These are phyloP conservation scores for Mythimna albipuncta DNA, from an alignment of 2,888 invertebrate genomes.

Conservation along the genomic window DNA sequence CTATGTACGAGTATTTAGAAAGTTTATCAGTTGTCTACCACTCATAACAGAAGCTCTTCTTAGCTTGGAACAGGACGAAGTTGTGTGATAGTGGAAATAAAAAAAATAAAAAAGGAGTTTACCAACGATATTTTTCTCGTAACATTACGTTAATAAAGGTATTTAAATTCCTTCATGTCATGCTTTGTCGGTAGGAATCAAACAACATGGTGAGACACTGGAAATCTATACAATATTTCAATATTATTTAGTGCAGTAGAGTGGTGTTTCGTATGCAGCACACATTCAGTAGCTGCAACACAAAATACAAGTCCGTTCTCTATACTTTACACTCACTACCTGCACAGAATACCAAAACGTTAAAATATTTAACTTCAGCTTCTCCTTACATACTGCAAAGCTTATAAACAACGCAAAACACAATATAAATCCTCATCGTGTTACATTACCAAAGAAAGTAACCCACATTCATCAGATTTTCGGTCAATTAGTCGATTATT, in stretches of 20 bases:
- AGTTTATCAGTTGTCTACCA: too few relatives aligned
- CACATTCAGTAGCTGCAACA: constrained; percentile 46
- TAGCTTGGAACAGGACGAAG: too few relatives aligned
- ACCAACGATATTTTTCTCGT: too few relatives aligned
- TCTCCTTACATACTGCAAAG: constrained; percentile 27
- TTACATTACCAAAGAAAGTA: constrained; percentile 39
- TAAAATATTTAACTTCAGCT: constrained; percentile 35
- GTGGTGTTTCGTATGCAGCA: constrained; percentile 30
- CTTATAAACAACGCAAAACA: constrained; percentile 26
- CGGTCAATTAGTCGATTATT: constrained; percentile 72
- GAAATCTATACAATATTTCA: constrained; percentile 42
- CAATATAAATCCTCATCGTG: constrained; percentile 7
- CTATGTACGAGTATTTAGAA: too few relatives aligned
- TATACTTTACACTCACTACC: constrained; percentile 33
- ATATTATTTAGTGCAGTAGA: constrained; percentile 41
- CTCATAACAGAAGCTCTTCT: too few relatives aligned
- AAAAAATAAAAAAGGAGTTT: too few relatives aligned
- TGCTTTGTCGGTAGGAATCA: constrained; percentile 11
- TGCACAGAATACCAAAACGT: constrained; percentile 35
- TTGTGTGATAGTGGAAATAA: too few relatives aligned
- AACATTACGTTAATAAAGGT: background rate
- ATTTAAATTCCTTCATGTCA: background rate
- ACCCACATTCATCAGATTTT: constrained; percentile 63
- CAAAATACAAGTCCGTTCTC: constrained; percentile 41
- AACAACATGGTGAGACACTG: constrained; percentile 7